A percentile compares a stretch with the other conserved stretches of the same genome.
These are phyloP conservation scores for Poeciliopsis infans DNA, from an alignment of 2,797 vertebrate species.

Conservation along the genomic window DNA sequence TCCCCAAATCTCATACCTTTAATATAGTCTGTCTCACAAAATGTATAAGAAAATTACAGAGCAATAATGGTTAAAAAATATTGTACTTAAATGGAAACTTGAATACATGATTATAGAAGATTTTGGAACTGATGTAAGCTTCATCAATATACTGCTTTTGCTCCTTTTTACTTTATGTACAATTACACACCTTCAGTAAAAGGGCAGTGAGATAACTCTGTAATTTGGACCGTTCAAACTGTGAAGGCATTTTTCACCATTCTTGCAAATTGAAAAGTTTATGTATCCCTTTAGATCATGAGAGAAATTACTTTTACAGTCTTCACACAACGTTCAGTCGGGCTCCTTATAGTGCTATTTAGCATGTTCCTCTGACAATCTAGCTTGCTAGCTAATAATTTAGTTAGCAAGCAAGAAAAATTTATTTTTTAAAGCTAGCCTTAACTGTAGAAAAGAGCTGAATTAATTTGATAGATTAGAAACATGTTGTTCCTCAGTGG, in stretches of 20 bases:
- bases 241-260: no score
- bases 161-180: not conserved
- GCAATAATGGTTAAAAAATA: not conserved
- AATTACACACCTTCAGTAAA: not conserved
- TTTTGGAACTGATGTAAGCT: not conserved
- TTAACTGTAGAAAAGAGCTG: no score
- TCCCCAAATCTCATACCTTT: not conserved
- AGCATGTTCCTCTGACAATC: constrained; percentile 74
- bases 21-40: not conserved
- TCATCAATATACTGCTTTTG: not conserved
- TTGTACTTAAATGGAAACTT: not conserved
- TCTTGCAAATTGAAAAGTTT: no score
- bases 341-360: constrained; percentile 88
- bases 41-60: not conserved
- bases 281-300: no score
- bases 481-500: no score
- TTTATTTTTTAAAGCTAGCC: no score
- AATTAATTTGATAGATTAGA: no score
- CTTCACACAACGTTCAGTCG: constrained; percentile 90
- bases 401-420: no score
- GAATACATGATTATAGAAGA: not conserved
- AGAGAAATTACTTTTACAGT: no score
- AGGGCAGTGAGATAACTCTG: not conserved
- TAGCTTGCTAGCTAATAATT: constrained; percentile 3
- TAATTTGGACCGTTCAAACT: not conserved